Evolutionary conservation across 37 sponge, comb jelly and placozoan species (phyloP).

Genomic region (Eunapius fragilis): DNA sequence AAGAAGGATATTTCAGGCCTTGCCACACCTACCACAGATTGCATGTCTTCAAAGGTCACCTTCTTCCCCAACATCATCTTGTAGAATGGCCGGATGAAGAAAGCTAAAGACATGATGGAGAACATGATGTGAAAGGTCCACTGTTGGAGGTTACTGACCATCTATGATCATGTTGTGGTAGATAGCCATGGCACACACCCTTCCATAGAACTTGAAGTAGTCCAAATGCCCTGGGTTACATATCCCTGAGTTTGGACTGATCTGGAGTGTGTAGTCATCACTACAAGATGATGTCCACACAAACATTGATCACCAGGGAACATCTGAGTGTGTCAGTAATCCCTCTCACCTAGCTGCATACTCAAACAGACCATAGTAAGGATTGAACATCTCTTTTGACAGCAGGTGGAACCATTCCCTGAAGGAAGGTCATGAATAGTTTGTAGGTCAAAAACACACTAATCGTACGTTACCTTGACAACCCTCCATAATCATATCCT

Average conservation of each 20-base stretch:
- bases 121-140: neutral
- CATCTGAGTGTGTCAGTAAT: neutral
- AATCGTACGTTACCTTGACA: constrained; percentile 64
- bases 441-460: neutral
- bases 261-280: constrained; percentile 99
- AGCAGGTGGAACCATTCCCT: constrained; percentile 98
- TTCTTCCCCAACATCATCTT: constrained; percentile 91
- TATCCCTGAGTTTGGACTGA: constrained; percentile 94
- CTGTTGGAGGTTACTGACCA: constrained; percentile 67
- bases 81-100: constrained; percentile 99
- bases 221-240: constrained; percentile 89
- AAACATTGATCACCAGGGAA: neutral
- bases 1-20: neutral
- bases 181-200: constrained; percentile 97
- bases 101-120: constrained; percentile 59
- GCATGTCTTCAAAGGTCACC: constrained; percentile 94
- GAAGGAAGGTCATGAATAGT: constrained; percentile 1
- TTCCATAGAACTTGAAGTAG: constrained; percentile 92
- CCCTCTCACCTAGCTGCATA: constrained; percentile 94
- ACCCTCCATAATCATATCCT: constrained; percentile 97
- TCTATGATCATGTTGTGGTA: constrained; percentile 96
- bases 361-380: constrained; percentile 99
- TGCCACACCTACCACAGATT: constrained; percentile 76
- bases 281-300: constrained; percentile 36
- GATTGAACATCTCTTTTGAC: constrained; percentile 99